phyloP scores from a whole-genome alignment of 2,113 vertebrate genomes.

The Polyodon spathula region DNA sequence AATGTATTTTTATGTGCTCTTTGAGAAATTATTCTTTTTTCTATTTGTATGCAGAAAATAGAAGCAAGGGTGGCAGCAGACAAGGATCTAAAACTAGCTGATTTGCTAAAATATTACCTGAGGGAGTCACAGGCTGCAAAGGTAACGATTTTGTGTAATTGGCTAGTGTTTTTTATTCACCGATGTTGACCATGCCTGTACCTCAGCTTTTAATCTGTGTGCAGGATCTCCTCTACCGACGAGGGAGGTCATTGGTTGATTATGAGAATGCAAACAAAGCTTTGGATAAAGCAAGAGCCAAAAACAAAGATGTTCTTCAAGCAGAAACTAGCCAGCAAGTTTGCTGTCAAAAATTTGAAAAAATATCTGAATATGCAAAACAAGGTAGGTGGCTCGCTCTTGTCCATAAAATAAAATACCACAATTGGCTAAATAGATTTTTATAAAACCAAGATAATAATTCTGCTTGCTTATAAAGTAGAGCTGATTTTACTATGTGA shows the following conservation, averaged over 20 bases:
- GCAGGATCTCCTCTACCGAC: constrained; percentile 90
- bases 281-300: constrained; percentile 90
- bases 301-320: constrained; percentile 95
- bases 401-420: background rate
- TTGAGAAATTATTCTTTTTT: background rate
- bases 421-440: background rate
- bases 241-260: constrained; percentile 89
- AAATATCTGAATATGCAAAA: constrained; percentile 95
- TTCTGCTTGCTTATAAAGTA: no score
- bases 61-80: constrained; percentile 92
- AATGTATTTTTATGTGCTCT: constrained; percentile 9
- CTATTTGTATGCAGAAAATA: constrained; percentile 70
- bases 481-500: no score
- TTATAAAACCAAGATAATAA: no score
- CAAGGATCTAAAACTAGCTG: constrained; percentile 93
- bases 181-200: background rate
- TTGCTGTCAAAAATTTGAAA: constrained; percentile 97
- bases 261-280: constrained; percentile 98
- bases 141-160: constrained; percentile 47
- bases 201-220: background rate
- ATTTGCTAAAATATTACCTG: constrained; percentile 93
- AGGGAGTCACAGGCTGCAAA: constrained; percentile 97
- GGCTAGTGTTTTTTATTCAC: background rate
- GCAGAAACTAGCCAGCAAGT: constrained; percentile 92
- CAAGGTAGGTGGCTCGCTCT: constrained; percentile 67